phyloP scores from a whole-genome alignment of 2,797 vertebrate species.

The Takifugu rubripes region DNA sequence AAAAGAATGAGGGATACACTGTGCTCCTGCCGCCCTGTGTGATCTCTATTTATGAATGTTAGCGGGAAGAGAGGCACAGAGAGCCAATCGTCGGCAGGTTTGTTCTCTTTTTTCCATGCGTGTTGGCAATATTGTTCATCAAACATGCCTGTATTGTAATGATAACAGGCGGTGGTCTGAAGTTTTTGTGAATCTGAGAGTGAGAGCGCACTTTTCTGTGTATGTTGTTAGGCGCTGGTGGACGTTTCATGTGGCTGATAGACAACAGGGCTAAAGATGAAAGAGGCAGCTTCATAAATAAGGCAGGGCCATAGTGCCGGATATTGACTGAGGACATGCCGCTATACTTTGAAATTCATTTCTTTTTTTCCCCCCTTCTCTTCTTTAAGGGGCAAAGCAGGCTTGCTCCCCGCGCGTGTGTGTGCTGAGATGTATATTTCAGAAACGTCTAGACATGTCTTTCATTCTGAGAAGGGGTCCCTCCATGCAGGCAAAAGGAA shows the following conservation, averaged over 20 bases:
- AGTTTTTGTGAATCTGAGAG: slow-evolving; percentile 33
- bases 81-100: slow-evolving; percentile 59
- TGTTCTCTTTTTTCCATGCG: slow-evolving; percentile 73
- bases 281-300: slow-evolving; percentile 80
- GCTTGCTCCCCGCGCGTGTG: slow-evolving; percentile 68
- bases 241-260: slow-evolving; percentile 78
- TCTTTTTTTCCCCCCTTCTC: slow-evolving; percentile 60
- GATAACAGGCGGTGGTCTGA: slow-evolving; percentile 70
- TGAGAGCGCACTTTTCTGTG: slow-evolving; percentile 50
- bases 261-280: slow-evolving; percentile 80
- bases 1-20: slow-evolving; percentile 68
- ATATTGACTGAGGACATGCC: slow-evolving; percentile 81
- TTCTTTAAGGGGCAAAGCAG: slow-evolving; percentile 73
- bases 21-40: slow-evolving; percentile 42
- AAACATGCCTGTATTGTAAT: slow-evolving; percentile 77
- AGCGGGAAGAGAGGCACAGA: slow-evolving; percentile 57
- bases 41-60: slow-evolving; percentile 76
- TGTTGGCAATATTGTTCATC: slow-evolving; percentile 77
- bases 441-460: slow-evolving; percentile 79
- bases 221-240: slow-evolving; percentile 68
- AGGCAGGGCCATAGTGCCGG: slow-evolving; percentile 76
- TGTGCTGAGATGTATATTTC: slow-evolving; percentile 78
- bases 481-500: slow-evolving; percentile 65
- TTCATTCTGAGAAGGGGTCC: slow-evolving; percentile 78
- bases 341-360: slow-evolving; percentile 81